Evolutionary conservation across 2,797 vertebrate genomes (phyloP), one percentile per base, ranked within the genome.

Genomic region (Micropoecilia bifurca): DNA sequence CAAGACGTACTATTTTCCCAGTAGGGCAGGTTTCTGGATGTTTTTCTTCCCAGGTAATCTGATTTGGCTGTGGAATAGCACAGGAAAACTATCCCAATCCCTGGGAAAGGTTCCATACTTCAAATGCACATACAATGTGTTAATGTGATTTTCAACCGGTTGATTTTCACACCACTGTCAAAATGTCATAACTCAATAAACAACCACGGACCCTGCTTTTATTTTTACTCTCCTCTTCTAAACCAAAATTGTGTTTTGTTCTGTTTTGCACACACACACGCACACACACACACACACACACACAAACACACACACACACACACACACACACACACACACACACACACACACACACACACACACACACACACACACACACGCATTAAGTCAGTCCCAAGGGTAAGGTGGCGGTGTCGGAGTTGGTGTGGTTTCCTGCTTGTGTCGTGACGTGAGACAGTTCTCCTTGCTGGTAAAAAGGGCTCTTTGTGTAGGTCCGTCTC

Each of bases 131-230:
- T 63, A 71, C 61, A 48, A 74, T 80, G 82, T 93, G 86, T 94
- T 92, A 93, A 85, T 87, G 78, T 87, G 80, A 87, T 82, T 71
- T 72, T 88, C 86, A 80, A 68, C 77, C 25, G 86, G 88, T 94
- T 92, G 95, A 96, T 96, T 96, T 96, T 96, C 95, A 96, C 94
- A 93, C 87, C 69, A 87, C 79, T 85, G 79, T 85, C 84, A 89
- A 88, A 79, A 90, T 92, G 92, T 93, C 94, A 82, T 75, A 89
- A 95, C 94, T 94, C 93, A 95, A 93, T 92, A 92, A 93, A 92
- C 75, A 75, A 81, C 85, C 89, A 86, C 86, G 84, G 87, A 13
- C 3, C 12, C 25, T 18, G 25, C 41, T n/a, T 71, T 45, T 45
- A 71, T 12, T 61, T 59, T 75, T 45, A 79, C 85, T 77, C 45